Percentiles rank a stretch among this genome's conserved stretches.
phyloP scores from a whole-genome alignment of 2,888 invertebrate genomes.

The Orchestes rusci region DNA sequence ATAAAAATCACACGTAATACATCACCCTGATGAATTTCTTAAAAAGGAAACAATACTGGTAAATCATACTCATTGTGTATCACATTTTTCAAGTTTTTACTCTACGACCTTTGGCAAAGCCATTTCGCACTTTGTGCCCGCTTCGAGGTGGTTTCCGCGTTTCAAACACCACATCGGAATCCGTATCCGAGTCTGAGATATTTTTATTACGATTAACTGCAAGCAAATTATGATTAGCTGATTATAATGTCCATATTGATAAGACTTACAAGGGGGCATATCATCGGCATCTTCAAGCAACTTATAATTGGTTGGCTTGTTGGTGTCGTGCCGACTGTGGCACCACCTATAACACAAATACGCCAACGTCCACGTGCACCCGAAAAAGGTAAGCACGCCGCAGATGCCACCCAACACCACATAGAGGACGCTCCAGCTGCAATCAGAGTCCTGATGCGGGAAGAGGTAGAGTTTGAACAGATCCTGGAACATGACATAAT shows the following conservation, averaged over 20 bases:
- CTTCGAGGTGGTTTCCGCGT: slow-evolving; percentile 50
- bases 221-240: background rate
- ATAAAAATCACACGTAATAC: too few relatives aligned
- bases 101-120: too few relatives aligned
- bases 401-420: slow-evolving; percentile 70
- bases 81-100: too few relatives aligned
- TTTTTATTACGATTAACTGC: slow-evolving; percentile 49
- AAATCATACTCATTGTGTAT: too few relatives aligned
- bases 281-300: slow-evolving; percentile 68
- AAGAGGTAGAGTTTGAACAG: slow-evolving; percentile 39
- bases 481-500: slow-evolving; percentile 29
- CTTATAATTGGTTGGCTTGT: slow-evolving; percentile 60
- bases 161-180: slow-evolving; percentile 80
- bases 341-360: slow-evolving; percentile 55
- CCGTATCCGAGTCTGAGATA: slow-evolving; percentile 71
- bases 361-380: slow-evolving; percentile 57
- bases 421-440: slow-evolving; percentile 92
- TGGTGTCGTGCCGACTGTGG: slow-evolving; percentile 43
- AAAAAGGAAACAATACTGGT: too few relatives aligned
- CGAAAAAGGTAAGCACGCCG: slow-evolving; percentile 49
- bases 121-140: background rate
- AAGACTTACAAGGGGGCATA: slow-evolving; percentile 50
- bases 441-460: slow-evolving; percentile 45
- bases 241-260: background rate
- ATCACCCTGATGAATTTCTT: too few relatives aligned